Base-by-base conservation (phyloP, 1,140 invertebrate species). In the Oryctes rhinoceros region DNA sequence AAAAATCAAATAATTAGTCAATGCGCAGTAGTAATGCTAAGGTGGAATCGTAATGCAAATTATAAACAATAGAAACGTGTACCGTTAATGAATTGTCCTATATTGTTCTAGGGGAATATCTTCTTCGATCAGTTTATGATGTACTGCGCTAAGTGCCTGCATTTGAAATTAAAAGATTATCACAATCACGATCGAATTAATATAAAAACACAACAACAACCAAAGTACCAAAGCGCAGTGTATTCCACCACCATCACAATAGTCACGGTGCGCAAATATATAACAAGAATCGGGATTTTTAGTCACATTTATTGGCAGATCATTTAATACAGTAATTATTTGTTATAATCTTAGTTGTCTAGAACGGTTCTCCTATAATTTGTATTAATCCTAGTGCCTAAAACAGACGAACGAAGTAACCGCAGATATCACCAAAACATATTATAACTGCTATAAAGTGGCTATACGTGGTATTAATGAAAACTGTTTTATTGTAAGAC, bases 101-200 rank as follows among this genome's bases (percentile, higher is more conserved):
- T 87, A 87, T 67, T 84, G 84, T 20, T 88, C 86, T 81, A 90
- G 86, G 79, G 89, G 86, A 83, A 86, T 85, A 78, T 89, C 88
- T 85, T 91, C 91, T 82, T 91, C 91, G 83, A 94, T 93, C 86
- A 94, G 90, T 89, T 92, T 92, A 88, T 90, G 91, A 88, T 94
- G 93, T 84, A 93, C 91, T 85, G 89, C 90, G 88, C 93, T 93
- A 88, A 94, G 90, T 86, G 92, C 92, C 93, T 94, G 81, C 79
- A 37, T 83, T 78, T 79, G n/a, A 59, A 37, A 71, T 39, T 59
- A 74, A 74, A 67, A 47, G 44, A 74, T 35, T 79, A 81, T 48
- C 65, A 71, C 53, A 71, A 15, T 11, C 65, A 71, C 11, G 24
- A 10, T 11, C 65, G 13, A 10, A 49, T 62, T 37, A 80, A 80